phyloP scores from a whole-genome alignment of 2,797 vertebrate species.

The Urosaurus nigricauda region DNA sequence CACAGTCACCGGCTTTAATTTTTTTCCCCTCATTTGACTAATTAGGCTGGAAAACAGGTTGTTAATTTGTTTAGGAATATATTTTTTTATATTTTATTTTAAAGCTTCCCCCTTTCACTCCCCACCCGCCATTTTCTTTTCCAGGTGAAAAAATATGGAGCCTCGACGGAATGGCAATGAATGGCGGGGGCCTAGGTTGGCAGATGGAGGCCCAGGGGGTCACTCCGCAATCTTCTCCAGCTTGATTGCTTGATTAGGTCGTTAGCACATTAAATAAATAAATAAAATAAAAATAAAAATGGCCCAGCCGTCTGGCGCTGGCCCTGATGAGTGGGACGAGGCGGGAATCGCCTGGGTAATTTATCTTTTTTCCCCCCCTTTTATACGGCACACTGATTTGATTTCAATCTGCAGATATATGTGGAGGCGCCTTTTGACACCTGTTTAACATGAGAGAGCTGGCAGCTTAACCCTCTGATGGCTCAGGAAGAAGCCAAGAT shows the following conservation, averaged over 20 bases:
- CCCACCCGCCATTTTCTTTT: constrained; percentile 35
- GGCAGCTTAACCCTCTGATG: constrained; percentile 81
- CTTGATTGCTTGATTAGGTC: constrained; percentile 99
- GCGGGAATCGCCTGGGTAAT: constrained; percentile 85
- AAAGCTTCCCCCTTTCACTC: constrained; percentile 48
- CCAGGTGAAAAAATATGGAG: constrained; percentile 48
- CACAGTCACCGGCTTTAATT: constrained; percentile 59
- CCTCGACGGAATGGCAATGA: constrained; percentile 87
- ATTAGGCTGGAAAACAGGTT: constrained; percentile 97
- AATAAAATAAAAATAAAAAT: constrained; percentile 81
- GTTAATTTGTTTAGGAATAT: constrained; percentile 94
- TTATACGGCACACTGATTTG: constrained; percentile 83
- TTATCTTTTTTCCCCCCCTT: constrained; percentile 76
- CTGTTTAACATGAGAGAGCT: constrained; percentile 81
- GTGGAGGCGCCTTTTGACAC: constrained; percentile 81
- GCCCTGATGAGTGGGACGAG: constrained; percentile 92
- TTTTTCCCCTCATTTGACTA: constrained; percentile 96
- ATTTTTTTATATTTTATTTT: too few relatives aligned
- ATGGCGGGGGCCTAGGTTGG: constrained; percentile 88
- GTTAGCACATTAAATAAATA: constrained; percentile 92
- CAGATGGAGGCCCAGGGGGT: constrained; percentile 96
- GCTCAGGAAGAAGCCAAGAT: constrained; percentile 34
- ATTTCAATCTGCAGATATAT: constrained; percentile 87
- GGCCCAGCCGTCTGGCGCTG: constrained; percentile 92
- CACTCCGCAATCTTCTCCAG: constrained; percentile 96